Base-by-base conservation (phyloP, 2,113 vertebrate genomes). In the Ceyx cyanopectus region DNA sequence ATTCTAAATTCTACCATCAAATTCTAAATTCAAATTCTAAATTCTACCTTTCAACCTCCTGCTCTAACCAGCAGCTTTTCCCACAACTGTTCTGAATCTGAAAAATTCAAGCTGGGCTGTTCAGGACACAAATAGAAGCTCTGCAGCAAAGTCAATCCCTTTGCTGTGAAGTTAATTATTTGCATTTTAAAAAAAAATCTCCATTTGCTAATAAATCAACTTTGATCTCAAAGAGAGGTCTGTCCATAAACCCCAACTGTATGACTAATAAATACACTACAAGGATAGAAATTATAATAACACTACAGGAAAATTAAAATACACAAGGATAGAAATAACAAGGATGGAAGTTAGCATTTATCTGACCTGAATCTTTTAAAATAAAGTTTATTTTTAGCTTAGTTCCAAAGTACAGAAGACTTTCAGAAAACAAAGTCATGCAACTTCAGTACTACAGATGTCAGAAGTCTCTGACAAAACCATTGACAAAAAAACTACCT, bases 81-180 rank as follows among this genome's bases (percentile, higher is more conserved):
- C 70, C 78, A 92, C 62, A 84, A 80, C 27, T 82, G 83, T 32
- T 92, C 84, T 84, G 78, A 79, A 90, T 58, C 70, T 92, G 77
- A 93, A 94, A 87, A 91, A 89, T 34, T 54, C 63, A 93, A 92
- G 77, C 30, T 69, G 27, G 53, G 37, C 66, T 81, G 66, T 60
- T 95, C 53, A 93, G 88, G 63, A 85, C 51, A 80, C 32, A 69
- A 43, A 79, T 1, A 82, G 50, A 40, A 80, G 32, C 60, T 90
- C 56, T 60, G 48, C 22, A 80, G 40, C 1, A 1, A 94, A 81
- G 23, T 65, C 3, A 10, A 86, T n/a, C 6, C 32, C 53, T 79
- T 58, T 84, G n/a, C 5, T 53, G 48, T 30, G 15, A 83, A 81
- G 67, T 9, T 32, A 62, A 14, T 41, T 85, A 24, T 80, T 81